Percentiles rank a stretch among this genome's conserved stretches.
phyloP scores from a whole-genome alignment of 2,113 vertebrate genomes.

The Gracilinanus agilis region DNA sequence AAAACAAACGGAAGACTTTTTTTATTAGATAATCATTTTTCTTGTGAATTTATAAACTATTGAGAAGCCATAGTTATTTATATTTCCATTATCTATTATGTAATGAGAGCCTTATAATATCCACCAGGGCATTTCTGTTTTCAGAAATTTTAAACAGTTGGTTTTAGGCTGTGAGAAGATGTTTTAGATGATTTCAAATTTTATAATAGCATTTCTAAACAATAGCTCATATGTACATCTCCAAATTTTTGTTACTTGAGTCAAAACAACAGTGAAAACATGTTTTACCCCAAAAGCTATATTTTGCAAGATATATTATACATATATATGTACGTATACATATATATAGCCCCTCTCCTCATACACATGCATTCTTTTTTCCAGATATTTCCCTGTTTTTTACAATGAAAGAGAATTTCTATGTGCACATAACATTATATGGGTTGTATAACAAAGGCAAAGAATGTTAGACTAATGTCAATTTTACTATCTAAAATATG shows the following conservation, averaged over 20 bases:
- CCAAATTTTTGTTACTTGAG: not conserved
- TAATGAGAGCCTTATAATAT: not conserved
- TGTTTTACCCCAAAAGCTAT: too few relatives aligned
- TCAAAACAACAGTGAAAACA: not conserved
- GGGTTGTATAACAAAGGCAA: not conserved
- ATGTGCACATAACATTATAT: not conserved
- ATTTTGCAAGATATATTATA: not conserved
- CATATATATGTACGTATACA: not conserved
- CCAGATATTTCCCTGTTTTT: not conserved
- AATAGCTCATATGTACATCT: too few relatives aligned
- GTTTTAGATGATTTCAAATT: not conserved
- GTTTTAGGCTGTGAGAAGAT: not conserved
- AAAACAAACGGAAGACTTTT: not conserved
- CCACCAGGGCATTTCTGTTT: not conserved
- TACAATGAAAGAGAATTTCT: not conserved
- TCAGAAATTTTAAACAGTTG: not conserved
- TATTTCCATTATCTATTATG: fast-evolving
- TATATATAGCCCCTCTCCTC: too few relatives aligned
- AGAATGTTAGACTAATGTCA: not conserved
- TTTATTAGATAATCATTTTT: not conserved
- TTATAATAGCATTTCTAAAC: not conserved
- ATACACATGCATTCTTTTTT: not conserved
- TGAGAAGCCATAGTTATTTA: not conserved
- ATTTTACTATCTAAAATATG: not conserved
- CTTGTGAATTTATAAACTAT: not conserved